Percentiles rank a stretch among this genome's conserved stretches.
These are phyloP conservation scores for Platycercus adscitus DNA, from an alignment of 2,113 vertebrate genomes.

Conservation along the genomic window DNA sequence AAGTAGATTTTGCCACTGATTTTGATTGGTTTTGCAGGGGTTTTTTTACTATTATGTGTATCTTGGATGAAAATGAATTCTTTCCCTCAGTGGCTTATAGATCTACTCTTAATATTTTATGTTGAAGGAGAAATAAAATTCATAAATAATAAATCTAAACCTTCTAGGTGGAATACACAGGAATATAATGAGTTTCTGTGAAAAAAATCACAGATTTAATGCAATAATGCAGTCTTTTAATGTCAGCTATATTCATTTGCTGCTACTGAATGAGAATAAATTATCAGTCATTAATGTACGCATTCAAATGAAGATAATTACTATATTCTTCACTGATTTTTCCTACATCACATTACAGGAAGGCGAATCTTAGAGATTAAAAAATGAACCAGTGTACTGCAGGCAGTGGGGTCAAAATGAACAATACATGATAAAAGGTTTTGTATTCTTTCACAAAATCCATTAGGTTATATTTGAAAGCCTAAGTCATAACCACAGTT, in stretches of 20 bases:
- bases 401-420: background rate
- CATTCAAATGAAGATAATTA: conserved; percentile 48
- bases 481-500: background rate
- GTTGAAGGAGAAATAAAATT: conserved; percentile 59
- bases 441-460: background rate
- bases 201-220: conserved; percentile 34
- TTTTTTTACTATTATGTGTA: background rate
- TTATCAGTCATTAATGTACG: background rate
- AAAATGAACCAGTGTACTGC: background rate
- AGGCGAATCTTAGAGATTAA: background rate
- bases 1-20: background rate
- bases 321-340: conserved; percentile 13
- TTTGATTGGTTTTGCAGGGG: background rate
- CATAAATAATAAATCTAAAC: conserved; percentile 73
- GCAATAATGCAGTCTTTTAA: background rate
- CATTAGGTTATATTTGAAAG: background rate
- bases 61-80: conserved; percentile 39
- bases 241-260: background rate
- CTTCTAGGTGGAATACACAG: conserved; percentile 53
- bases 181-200: conserved; percentile 34
- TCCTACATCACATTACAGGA: conserved; percentile 11
- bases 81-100: conserved; percentile 31
- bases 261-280: conserved; percentile 15
- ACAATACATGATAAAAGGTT: background rate
- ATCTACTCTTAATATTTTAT: conserved; percentile 72